Percentiles rank a stretch among this genome's conserved stretches.
These are phyloP conservation scores for Pseudococcus jackbeardsleyi DNA, from an alignment of 2,888 invertebrate genomes.

Conservation along the genomic window DNA sequence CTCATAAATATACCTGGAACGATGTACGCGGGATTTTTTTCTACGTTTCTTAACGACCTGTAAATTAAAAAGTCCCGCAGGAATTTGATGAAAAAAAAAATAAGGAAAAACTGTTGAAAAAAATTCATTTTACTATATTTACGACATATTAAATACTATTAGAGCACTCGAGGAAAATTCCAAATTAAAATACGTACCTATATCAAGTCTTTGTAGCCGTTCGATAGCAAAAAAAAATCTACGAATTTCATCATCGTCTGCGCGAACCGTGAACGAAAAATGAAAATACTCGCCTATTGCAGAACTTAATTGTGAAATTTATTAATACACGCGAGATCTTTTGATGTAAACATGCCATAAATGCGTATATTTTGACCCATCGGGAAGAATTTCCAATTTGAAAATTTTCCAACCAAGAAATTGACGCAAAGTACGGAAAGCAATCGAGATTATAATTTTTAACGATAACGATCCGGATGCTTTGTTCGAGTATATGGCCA, in stretches of 20 bases:
- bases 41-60: not conserved
- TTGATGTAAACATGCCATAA: not conserved
- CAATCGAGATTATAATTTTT: not conserved
- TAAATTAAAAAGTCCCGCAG: slow-evolving; percentile 17
- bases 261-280: not conserved
- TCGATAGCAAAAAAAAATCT: not conserved
- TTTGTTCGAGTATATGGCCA: not conserved
- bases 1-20: slow-evolving; percentile 12
- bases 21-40: not conserved
- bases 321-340: not conserved
- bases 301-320: not conserved
- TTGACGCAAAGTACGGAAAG: not conserved
- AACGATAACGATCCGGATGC: not conserved
- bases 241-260: not conserved
- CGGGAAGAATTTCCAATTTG: not conserved
- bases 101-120: not conserved
- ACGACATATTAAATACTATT: slow-evolving; percentile 17
- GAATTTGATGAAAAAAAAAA: not conserved
- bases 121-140: not conserved
- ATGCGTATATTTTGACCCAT: not conserved
- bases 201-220: not conserved
- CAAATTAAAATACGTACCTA: not conserved
- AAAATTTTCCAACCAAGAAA: not conserved
- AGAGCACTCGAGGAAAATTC: slow-evolving; percentile 17
- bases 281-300: not conserved